Percentiles rank a stretch among this genome's conserved stretches.
Conservation (phyloP, 2,113 vertebrate genomes). For the Chitala chitala region DNA sequence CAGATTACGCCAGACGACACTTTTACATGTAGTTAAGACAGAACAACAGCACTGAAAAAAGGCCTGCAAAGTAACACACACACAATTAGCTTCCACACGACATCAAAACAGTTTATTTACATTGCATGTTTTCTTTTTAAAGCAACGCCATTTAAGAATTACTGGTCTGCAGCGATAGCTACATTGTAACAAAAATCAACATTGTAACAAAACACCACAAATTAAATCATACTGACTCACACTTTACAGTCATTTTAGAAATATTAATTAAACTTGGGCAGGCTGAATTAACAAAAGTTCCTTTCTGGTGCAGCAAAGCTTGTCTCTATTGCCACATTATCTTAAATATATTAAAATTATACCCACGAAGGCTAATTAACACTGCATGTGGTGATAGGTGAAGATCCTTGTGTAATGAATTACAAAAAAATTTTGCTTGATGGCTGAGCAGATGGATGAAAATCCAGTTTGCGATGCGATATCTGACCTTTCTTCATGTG, state of each 20-base stretch:
- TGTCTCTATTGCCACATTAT: conserved; percentile 11
- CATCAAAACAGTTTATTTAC: background rate
- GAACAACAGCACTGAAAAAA: background rate
- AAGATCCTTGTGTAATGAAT: background rate
- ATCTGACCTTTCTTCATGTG: background rate
- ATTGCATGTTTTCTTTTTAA: background rate
- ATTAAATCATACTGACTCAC: background rate
- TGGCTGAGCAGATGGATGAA: no score
- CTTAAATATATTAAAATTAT: conserved; percentile 13
- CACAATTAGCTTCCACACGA: background rate
- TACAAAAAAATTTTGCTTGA: background rate
- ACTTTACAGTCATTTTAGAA: conserved; percentile 12
- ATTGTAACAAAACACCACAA: background rate
- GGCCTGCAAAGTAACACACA: background rate
- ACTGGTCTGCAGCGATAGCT: background rate
- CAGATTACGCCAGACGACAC: no score
- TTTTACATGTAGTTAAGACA: no score
- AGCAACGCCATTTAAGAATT: background rate
- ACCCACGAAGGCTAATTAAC: conserved; percentile 23
- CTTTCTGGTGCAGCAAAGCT: conserved; percentile 16
- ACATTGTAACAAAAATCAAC: background rate
- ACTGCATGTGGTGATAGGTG: background rate
- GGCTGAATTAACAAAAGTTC: conserved; percentile 29
- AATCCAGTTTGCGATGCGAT: no score
- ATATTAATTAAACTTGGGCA: conserved; percentile 22